Conservation (phyloP, 2,113 vertebrate species). For the Microcebus lehilahytsara region DNA sequence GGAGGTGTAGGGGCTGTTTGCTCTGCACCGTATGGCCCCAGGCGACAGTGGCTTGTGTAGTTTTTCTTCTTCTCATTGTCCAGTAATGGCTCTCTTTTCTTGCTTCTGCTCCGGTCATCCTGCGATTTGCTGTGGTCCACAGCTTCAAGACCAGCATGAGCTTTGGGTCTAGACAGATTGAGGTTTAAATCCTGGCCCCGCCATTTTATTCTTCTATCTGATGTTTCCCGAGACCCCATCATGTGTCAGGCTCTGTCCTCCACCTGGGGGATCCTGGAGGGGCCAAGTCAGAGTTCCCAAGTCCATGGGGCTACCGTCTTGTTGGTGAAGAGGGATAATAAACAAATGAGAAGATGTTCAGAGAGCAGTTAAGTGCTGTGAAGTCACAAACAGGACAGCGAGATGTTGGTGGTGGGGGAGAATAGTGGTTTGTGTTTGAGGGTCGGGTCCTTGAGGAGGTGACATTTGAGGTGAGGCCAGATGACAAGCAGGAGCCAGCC, state of each 20-base stretch:
- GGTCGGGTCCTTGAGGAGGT: not conserved
- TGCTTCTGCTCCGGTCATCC: not conserved
- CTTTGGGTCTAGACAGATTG: not conserved
- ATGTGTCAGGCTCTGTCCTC: not conserved
- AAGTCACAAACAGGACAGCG: not conserved
- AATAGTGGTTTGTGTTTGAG: too few species aligned
- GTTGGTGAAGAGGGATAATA: too few species aligned
- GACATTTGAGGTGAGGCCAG: not conserved
- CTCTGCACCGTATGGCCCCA: not conserved
- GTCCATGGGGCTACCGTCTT: too few species aligned
- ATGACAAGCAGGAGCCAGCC: not conserved
- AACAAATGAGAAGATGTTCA: not conserved
- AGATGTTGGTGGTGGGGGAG: fast-evolving
- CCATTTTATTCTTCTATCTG: fast-evolving
- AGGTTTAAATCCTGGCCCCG: not conserved
- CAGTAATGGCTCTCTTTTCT: too few species aligned
- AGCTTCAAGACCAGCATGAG: not conserved
- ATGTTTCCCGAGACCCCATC: not conserved
- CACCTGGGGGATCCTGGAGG: fast-evolving
- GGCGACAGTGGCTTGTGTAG: not conserved
- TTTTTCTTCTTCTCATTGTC: not conserved
- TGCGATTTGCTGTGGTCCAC: not conserved
- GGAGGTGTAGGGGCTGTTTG: not conserved
- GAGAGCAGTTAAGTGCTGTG: not conserved
- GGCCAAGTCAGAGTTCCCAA: not conserved